Conservation (phyloP, 2,113 vertebrate species). For the Rhea americana region DNA sequence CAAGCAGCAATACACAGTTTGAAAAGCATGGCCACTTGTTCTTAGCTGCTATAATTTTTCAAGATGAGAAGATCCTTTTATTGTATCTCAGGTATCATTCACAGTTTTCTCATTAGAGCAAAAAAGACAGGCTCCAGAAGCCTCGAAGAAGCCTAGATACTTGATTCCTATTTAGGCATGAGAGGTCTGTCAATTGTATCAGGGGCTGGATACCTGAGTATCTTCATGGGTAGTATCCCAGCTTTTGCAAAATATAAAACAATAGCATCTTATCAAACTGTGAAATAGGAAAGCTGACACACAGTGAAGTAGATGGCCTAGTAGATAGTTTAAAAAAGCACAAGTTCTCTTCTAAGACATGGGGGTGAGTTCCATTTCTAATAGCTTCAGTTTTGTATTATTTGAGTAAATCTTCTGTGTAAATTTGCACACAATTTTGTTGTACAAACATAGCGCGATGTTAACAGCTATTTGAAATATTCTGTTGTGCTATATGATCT, state of each 20-base stretch:
- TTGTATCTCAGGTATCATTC: background rate
- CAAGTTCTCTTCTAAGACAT: background rate
- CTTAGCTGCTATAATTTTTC: background rate
- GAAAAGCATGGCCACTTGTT: background rate
- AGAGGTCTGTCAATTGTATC: background rate
- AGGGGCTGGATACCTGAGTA: background rate
- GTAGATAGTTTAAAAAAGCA: background rate
- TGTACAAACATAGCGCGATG: background rate
- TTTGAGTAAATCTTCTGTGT: background rate
- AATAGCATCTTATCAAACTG: background rate
- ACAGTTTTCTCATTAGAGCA: background rate
- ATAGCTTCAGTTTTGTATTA: background rate
- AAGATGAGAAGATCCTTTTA: background rate
- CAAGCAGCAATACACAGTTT: background rate
- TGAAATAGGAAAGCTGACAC: background rate
- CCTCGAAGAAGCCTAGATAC: background rate
- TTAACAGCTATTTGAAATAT: background rate
- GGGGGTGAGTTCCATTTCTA: background rate
- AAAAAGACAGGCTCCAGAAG: background rate
- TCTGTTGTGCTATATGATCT: background rate
- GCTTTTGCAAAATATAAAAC: background rate
- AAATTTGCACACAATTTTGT: background rate
- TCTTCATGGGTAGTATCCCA: background rate
- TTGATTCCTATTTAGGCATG: background rate
- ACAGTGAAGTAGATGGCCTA: background rate